phyloP scores from a whole-genome alignment of 1,140 invertebrate genomes.

The Drosophila navojoa region DNA sequence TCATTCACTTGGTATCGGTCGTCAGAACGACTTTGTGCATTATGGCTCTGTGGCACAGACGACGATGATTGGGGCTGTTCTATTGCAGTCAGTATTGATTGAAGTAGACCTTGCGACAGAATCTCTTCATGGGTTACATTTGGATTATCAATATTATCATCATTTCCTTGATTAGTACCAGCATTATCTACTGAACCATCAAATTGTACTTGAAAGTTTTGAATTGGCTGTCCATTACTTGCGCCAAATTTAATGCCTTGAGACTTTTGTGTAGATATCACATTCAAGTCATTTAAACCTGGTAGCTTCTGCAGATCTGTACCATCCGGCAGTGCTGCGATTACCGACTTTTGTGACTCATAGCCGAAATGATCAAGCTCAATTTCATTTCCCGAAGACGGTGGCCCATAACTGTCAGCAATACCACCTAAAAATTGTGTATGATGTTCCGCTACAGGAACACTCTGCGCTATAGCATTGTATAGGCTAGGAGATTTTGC shows the following conservation, averaged over 20 bases:
- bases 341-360: constrained; percentile 71
- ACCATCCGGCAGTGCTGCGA: constrained; percentile 67
- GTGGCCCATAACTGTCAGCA: constrained; percentile 69
- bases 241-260: constrained; percentile 80
- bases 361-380: constrained; percentile 70
- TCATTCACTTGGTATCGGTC: constrained; percentile 49
- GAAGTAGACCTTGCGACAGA: constrained; percentile 90
- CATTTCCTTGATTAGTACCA: constrained; percentile 51
- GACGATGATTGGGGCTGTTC: constrained; percentile 85
- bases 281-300: constrained; percentile 82
- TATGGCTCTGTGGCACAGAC: constrained; percentile 51
- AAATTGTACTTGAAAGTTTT: constrained; percentile 90
- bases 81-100: constrained; percentile 90
- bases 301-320: constrained; percentile 69
- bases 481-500: constrained; percentile 47
- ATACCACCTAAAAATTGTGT: constrained; percentile 61
- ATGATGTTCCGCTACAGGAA: constrained; percentile 84
- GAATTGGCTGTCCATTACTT: constrained; percentile 85
- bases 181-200: constrained; percentile 85
- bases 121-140: constrained; percentile 88
- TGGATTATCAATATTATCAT: constrained; percentile 60
- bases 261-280: constrained; percentile 84
- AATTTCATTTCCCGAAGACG: constrained; percentile 64
- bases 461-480: constrained; percentile 77
- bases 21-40: constrained; percentile 74